These are phyloP conservation scores for Lottia scabra DNA, from an alignment of 2,888 invertebrate genomes.

Conservation along the genomic window DNA sequence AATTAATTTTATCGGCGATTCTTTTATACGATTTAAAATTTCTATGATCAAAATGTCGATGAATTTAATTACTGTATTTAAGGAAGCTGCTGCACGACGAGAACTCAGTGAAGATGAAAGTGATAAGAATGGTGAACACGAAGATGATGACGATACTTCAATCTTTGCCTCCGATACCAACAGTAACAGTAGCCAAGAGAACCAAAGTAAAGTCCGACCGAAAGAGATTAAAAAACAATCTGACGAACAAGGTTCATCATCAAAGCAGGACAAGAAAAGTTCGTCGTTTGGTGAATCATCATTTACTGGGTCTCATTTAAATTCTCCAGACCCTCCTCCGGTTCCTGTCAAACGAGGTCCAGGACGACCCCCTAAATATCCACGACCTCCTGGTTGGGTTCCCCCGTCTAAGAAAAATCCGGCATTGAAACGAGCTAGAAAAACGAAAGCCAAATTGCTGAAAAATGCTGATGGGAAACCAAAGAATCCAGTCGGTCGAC, in stretches of 20 bases:
- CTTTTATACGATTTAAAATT: no score
- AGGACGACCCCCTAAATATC: constrained; percentile 41
- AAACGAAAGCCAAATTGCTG: neutral
- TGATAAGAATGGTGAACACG: constrained; percentile 4
- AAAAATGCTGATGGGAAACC: neutral
- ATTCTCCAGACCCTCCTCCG: constrained; percentile 12
- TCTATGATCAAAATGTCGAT: no score
- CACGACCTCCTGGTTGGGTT: constrained; percentile 32
- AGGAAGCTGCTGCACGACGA: neutral
- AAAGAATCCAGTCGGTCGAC: neutral
- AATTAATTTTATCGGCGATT: no score
- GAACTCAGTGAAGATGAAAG: neutral
- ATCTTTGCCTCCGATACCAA: constrained; percentile 6
- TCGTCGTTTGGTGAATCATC: neutral
- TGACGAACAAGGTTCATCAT: neutral
- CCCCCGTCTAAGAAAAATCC: constrained; percentile 14
- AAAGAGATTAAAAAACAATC: neutral
- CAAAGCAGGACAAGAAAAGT: neutral
- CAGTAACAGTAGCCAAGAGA: neutral
- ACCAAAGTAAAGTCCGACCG: neutral
- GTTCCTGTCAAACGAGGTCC: constrained; percentile 35
- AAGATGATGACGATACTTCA: constrained; percentile 23
- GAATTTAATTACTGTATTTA: no score
- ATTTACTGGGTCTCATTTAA: neutral
- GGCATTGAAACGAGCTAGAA: neutral